Evolutionary conservation across 1,140 invertebrate genomes (phyloP), one percentile per base, ranked within the genome.

Genomic region (Melitaea cinxia): DNA sequence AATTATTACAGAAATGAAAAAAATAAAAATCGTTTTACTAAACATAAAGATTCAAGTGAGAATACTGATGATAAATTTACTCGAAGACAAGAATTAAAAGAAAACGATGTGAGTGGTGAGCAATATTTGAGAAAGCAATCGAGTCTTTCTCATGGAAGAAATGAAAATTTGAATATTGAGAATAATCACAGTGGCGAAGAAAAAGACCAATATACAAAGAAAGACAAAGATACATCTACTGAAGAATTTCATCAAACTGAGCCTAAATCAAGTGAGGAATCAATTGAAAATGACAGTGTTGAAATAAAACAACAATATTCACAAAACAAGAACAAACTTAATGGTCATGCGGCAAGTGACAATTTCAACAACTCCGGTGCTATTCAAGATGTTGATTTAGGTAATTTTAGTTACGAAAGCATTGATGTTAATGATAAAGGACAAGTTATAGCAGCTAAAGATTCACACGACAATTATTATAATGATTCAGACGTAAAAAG

Each of bases 391-490:
- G 69, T 72, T 24, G 80, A 82, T 54, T 70, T 78, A 65, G 67
- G 53, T 53, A 65, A 85, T 61, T 85, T 83, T 49, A 78, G 77
- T 37, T 76, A 77, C 65, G 81, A 85, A 66, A 75, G 50, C 65
- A 61, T 85, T 47, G 56, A 78, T 15, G 33, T 74, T 10, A 69
- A 73, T 57, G 50, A 77, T 55, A 63, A 75, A 64, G 75, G 75
- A 6, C 37, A 77, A 68, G 55, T 76, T 14, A 70, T 70, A 68
- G 37, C 68, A 1, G 55, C 52, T n/a, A 68, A 69, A 67, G 72
- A 77, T 33, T 71, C 33, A 28, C 42, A 72, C 55, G 65, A 73
- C 21, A 58, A 67, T 24, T 14, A 50, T 52, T 49, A 59, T 23
- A 26, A 14, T 15, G 28, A 55, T 17, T 55, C 21, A 26, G 50